A percentile compares a stretch with the other conserved stretches of the same genome.
phyloP scores from a whole-genome alignment of 2,888 invertebrate species.

The Phymatocera aterrima region DNA sequence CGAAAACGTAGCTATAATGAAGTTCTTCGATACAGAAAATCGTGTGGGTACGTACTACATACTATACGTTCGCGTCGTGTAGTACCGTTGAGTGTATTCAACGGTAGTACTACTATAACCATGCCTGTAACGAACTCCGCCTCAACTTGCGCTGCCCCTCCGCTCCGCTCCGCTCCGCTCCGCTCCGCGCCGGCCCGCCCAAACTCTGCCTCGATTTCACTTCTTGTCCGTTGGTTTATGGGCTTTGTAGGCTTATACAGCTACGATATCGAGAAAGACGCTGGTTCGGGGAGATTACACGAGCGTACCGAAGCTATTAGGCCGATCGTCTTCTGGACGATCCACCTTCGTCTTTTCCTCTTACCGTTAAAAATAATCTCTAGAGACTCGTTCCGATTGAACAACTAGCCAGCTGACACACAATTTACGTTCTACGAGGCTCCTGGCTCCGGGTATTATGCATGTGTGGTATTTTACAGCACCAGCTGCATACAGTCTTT shows the following conservation, averaged over 20 bases:
- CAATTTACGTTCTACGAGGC: slow-evolving; percentile 1
- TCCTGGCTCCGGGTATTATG: neutral
- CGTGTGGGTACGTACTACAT: neutral
- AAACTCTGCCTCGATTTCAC: slow-evolving; percentile 26
- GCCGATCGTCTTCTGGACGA: slow-evolving; percentile 12
- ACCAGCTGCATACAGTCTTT: too few species aligned
- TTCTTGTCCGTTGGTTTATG: neutral
- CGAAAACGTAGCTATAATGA: neutral
- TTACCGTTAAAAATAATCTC: slow-evolving; percentile 25
- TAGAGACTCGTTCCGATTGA: slow-evolving; percentile 33
- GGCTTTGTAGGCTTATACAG: too few species aligned
- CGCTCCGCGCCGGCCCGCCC: neutral
- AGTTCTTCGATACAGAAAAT: neutral
- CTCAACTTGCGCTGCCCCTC: too few species aligned
- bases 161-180: too few species aligned
- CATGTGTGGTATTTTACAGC: too few species aligned
- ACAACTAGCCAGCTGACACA: slow-evolving; percentile 12
- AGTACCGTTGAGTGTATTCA: too few species aligned
- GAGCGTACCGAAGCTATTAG: slow-evolving; percentile 28
- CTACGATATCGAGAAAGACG: too few species aligned
- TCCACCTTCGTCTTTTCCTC: slow-evolving; percentile 32
- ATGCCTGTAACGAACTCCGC: too few species aligned
- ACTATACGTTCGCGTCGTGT: too few species aligned
- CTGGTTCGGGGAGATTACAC: neutral
- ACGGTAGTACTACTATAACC: too few species aligned